Evolutionary conservation across 1,140 invertebrate genomes (phyloP).

Genomic region (Drosophila takahashii): DNA sequence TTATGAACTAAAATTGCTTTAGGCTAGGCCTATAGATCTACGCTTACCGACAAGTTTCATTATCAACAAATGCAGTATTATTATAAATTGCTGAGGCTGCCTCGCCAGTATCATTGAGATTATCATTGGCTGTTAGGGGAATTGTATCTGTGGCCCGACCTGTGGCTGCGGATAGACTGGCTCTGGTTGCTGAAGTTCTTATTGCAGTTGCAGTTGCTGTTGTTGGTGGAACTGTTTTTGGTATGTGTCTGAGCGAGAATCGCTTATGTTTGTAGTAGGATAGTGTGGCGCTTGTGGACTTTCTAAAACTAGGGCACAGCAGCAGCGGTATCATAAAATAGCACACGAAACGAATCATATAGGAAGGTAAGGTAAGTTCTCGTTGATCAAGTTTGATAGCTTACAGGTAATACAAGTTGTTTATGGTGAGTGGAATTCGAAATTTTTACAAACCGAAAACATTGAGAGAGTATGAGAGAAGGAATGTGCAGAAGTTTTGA

Average conservation of each 20-base stretch:
- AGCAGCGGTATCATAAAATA: slow-evolving; percentile 67
- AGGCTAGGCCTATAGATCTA: slow-evolving; percentile 45
- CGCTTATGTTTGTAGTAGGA: slow-evolving; percentile 83
- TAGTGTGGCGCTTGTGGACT: slow-evolving; percentile 80
- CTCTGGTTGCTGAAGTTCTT: slow-evolving; percentile 50
- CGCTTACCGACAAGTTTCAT: slow-evolving; percentile 84
- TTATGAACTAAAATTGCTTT: slow-evolving; percentile 18
- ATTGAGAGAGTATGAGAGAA: slow-evolving; percentile 15
- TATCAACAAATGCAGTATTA: slow-evolving; percentile 82
- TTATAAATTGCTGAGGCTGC: slow-evolving; percentile 63
- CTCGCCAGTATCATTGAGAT: slow-evolving; percentile 56
- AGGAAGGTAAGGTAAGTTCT: slow-evolving; percentile 53
- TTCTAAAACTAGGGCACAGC: slow-evolving; percentile 76
- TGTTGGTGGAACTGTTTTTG: slow-evolving; percentile 74
- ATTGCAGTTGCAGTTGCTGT: slow-evolving; percentile 50
- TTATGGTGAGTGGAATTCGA: slow-evolving; percentile 8
- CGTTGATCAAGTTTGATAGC: slow-evolving; percentile 28
- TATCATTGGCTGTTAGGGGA: slow-evolving; percentile 72
- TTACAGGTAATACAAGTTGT: slow-evolving; percentile 18
- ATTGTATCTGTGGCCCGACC: slow-evolving; percentile 58
- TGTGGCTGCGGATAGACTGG: slow-evolving; percentile 67
- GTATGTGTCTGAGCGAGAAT: slow-evolving; percentile 82
- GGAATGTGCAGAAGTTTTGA: slow-evolving; percentile 20
- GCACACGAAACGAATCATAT: slow-evolving; percentile 65
- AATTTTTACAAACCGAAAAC: slow-evolving; percentile 38